Evolutionary conservation across 2,113 vertebrate genomes (phyloP), one percentile per base, ranked within the genome.

Genomic region (Rhinoptilus africanus): DNA sequence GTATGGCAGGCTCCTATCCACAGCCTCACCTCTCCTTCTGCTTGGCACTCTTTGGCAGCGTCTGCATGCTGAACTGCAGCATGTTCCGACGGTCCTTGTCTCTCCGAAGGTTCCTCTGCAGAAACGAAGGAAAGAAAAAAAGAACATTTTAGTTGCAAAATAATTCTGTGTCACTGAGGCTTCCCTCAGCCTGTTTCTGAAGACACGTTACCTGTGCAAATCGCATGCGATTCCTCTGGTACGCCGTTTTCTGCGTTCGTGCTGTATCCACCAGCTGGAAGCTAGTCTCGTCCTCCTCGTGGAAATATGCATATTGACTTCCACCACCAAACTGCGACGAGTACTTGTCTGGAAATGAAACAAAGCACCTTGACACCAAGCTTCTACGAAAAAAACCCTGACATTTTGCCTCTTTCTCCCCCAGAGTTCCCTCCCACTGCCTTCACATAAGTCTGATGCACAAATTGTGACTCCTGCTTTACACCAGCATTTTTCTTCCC

Each of bases 261-360:
- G 99, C 99, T 0, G 99, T 99, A 80, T 99, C 99, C 97, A 99
- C 99, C 97, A 99, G 98, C 92, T 99, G 99, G 98, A 99, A 99
- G 98, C 99, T 99, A 0, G 99, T 98, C 97, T 99, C 99, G 39
- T 99, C 99, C 91, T 99, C 99, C 94, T 99, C 99, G 0, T 99
- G 99, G 96, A 99, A 99, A 96, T 99, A 99, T 0, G 99, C 99
- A 30, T 99, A 99, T 39, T 99, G 99, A 88, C 99, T 99, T 9
- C 99, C 99, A 0, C 99, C 99, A 1, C 99, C 99, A 17, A 99
- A 99, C 98, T 99, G 99, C 0, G 99, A 99, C 0, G 99, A 99
- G 88, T 99, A 99, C 89, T 99, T 99, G 95, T 99, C 99, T 99
- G 96, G 9, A 76, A 79, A 94, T 3, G 78, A 62, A 96, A 74